Evolutionary conservation across 2,888 invertebrate species (phyloP).

Genomic region (Tiliacea aurago): DNA sequence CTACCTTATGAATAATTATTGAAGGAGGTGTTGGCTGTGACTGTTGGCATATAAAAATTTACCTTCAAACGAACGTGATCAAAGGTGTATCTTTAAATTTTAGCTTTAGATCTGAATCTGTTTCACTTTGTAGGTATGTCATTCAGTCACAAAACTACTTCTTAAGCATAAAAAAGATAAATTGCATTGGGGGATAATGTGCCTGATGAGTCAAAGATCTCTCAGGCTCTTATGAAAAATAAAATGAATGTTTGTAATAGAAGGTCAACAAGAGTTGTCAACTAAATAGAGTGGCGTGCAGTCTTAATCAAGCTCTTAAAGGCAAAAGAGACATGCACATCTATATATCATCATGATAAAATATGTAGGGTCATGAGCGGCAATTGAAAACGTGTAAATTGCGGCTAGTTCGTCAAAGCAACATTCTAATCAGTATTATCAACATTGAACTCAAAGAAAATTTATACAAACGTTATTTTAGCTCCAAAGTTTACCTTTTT

Average conservation of each 20-base stretch:
- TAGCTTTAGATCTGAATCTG: background rate
- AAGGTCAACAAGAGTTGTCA: background rate
- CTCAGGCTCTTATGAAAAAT: background rate
- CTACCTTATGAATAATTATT: background rate
- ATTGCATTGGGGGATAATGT: background rate
- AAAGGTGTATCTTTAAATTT: background rate
- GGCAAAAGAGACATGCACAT: background rate
- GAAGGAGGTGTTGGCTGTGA: background rate
- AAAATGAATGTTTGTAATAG: background rate
- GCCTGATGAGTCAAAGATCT: background rate
- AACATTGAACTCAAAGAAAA: conserved; percentile 11
- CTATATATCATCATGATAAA: background rate
- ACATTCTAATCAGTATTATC: background rate
- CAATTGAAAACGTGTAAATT: background rate
- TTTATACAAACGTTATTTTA: conserved; percentile 1
- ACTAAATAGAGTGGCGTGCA: background rate
- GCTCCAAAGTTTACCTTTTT: conserved; percentile 12
- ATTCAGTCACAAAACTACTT: background rate
- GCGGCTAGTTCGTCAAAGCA: background rate
- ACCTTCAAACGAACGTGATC: background rate
- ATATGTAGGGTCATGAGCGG: too few species aligned
- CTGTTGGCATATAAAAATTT: background rate
- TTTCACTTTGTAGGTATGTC: too few species aligned
- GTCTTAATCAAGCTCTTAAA: background rate
- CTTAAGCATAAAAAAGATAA: background rate